phyloP scores from a whole-genome alignment of 2,113 vertebrate species.

The Stegostoma tigrinum region DNA sequence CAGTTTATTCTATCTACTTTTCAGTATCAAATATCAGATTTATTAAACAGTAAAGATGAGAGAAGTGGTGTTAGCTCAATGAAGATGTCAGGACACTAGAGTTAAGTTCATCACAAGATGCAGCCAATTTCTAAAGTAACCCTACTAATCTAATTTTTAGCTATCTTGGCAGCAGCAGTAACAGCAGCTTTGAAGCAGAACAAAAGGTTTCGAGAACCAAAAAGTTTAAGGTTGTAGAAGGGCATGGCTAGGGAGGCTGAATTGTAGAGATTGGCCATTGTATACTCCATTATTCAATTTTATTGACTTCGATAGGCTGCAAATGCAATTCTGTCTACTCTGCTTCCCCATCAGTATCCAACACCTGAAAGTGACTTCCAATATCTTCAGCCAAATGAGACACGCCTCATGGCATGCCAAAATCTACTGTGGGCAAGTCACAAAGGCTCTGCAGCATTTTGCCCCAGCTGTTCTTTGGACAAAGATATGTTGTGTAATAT shows the following conservation, averaged over 20 bases:
- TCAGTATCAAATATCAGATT: neutral
- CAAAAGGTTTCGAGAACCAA: neutral
- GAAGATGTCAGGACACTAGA: neutral
- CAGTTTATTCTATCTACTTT: neutral
- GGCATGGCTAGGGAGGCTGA: neutral
- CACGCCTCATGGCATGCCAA: neutral
- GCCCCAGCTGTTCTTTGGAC: neutral
- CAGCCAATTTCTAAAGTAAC: neutral
- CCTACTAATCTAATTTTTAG: neutral
- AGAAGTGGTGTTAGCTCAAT: neutral
- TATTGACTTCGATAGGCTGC: neutral
- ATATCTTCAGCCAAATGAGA: neutral
- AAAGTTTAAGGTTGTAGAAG: neutral
- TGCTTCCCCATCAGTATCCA: neutral
- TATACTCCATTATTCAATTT: neutral
- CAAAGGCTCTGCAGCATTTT: neutral
- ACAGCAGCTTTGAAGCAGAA: neutral
- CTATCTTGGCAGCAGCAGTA: neutral
- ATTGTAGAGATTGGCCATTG: neutral
- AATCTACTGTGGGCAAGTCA: neutral
- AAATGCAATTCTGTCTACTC: neutral
- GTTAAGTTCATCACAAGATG: neutral
- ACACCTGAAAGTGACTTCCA: neutral
- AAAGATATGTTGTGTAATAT: neutral
- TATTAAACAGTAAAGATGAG: neutral